A percentile compares a stretch with the other conserved stretches of the same genome.
Evolutionary conservation across 2,113 vertebrate genomes (phyloP).

Genomic region (Columbina picui): DNA sequence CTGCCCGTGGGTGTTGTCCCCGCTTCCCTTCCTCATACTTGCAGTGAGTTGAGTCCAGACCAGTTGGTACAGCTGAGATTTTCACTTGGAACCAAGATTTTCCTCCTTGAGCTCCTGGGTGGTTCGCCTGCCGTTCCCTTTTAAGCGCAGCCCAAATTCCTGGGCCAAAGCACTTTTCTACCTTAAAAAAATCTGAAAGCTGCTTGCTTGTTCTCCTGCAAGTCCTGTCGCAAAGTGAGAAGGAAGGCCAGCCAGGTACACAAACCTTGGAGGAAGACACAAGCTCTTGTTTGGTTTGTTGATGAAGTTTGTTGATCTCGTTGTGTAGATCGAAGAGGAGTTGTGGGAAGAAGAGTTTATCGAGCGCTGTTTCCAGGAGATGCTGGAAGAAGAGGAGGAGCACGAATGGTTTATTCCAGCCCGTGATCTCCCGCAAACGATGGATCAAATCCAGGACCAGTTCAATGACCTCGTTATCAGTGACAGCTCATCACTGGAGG

Average conservation of each 20-base stretch:
- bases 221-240: not conserved
- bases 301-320: not conserved
- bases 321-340: conserved; percentile 88
- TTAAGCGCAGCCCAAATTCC: not conserved
- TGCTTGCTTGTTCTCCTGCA: not conserved
- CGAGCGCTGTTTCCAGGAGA: conserved; percentile 92
- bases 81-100: not conserved
- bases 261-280: not conserved
- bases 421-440: conserved; percentile 87
- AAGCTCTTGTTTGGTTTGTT: not conserved
- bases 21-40: not conserved
- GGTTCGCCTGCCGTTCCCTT: not conserved
- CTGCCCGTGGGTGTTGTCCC: not conserved
- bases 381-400: conserved; percentile 92
- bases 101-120: not conserved
- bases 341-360: conserved; percentile 96
- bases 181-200: not conserved
- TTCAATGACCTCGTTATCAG: conserved; percentile 86
- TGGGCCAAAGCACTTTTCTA: not conserved
- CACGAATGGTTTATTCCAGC: conserved; percentile 93
- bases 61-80: not conserved
- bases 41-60: not conserved
- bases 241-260: not conserved
- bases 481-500: conserved; percentile 81
- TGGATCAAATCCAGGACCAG: conserved; percentile 88